These are phyloP conservation scores for Crematogaster levior DNA, from an alignment of 2,888 invertebrate genomes.

Conservation along the genomic window DNA sequence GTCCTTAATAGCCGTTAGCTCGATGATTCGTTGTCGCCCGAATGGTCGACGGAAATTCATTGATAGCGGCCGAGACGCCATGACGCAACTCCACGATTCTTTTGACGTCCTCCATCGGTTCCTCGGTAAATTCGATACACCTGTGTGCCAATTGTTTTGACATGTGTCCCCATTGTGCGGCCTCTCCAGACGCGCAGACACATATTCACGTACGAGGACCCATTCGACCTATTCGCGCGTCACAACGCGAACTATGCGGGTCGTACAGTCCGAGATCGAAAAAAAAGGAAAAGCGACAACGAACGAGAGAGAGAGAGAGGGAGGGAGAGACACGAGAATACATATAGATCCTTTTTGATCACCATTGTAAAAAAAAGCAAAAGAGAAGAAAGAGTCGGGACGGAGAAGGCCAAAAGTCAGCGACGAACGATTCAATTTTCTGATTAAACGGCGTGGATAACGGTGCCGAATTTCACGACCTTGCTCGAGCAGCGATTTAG, in stretches of 20 bases:
- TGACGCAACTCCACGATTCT: slow-evolving; percentile 75
- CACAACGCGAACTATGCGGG: slow-evolving; percentile 76
- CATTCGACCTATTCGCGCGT: slow-evolving; percentile 68
- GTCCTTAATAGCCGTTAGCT: slow-evolving; percentile 33
- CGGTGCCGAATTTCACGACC: slow-evolving; percentile 63
- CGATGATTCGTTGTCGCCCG: slow-evolving; percentile 40
- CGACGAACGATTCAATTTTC: slow-evolving; percentile 80
- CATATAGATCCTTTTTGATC: not conserved
- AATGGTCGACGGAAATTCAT: slow-evolving; percentile 50
- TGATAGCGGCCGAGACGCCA: slow-evolving; percentile 57
- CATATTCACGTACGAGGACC: slow-evolving; percentile 63
- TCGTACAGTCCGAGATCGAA: slow-evolving; percentile 78
- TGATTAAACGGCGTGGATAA: slow-evolving; percentile 71
- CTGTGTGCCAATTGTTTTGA: slow-evolving; percentile 85
- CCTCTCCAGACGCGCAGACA: slow-evolving; percentile 50
- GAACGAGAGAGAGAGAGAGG: not conserved
- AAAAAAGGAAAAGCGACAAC: slow-evolving; percentile 40
- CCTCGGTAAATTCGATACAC: slow-evolving; percentile 78
- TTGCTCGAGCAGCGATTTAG: slow-evolving; percentile 37
- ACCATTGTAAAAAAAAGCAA: not conserved
- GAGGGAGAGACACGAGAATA: not conserved
- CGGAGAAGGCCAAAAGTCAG: slow-evolving; percentile 32
- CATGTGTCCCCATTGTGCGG: slow-evolving; percentile 83
- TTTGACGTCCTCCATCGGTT: slow-evolving; percentile 67
- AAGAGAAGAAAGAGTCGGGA: slow-evolving; percentile 20